A percentile compares a stretch with the other conserved stretches of the same genome.
These are phyloP conservation scores for Suncus etruscus DNA, from an alignment of 2,113 vertebrate genomes.

Conservation along the genomic window DNA sequence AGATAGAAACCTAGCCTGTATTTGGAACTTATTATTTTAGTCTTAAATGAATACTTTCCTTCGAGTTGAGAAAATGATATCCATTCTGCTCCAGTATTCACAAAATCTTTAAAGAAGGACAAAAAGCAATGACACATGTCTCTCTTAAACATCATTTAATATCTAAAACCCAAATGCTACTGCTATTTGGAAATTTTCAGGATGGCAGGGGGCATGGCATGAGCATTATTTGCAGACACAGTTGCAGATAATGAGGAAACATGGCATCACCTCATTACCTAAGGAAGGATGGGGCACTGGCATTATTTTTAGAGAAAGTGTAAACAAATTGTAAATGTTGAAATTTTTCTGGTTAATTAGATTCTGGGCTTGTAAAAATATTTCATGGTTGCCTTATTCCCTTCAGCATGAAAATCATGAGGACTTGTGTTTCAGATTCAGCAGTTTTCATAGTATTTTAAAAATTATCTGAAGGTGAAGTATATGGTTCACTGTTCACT, in stretches of 20 bases:
- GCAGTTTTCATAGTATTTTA: neutral
- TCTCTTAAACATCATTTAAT: neutral
- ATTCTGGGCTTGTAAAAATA: neutral
- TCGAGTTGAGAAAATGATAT: too few species aligned
- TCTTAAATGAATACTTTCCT: too few species aligned
- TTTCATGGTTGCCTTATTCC: neutral
- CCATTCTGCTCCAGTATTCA: too few species aligned
- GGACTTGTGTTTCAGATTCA: neutral
- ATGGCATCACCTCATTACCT: neutral
- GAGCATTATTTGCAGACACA: neutral
- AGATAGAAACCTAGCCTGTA: too few species aligned
- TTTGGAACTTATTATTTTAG: too few species aligned
- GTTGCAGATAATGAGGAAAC: neutral
- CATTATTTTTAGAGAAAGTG: neutral
- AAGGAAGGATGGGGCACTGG: neutral
- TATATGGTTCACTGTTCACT: neutral
- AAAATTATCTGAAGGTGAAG: neutral
- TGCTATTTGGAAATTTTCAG: neutral
- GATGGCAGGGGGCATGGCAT: neutral
- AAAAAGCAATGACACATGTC: rapidly evolving
- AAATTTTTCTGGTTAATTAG: neutral
- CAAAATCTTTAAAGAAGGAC: neutral
- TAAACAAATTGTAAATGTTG: neutral
- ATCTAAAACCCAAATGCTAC: neutral
- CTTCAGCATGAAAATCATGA: neutral